These are phyloP conservation scores for Peromyscus californicus DNA, from an alignment of 2,113 vertebrate species.

Conservation along the genomic window DNA sequence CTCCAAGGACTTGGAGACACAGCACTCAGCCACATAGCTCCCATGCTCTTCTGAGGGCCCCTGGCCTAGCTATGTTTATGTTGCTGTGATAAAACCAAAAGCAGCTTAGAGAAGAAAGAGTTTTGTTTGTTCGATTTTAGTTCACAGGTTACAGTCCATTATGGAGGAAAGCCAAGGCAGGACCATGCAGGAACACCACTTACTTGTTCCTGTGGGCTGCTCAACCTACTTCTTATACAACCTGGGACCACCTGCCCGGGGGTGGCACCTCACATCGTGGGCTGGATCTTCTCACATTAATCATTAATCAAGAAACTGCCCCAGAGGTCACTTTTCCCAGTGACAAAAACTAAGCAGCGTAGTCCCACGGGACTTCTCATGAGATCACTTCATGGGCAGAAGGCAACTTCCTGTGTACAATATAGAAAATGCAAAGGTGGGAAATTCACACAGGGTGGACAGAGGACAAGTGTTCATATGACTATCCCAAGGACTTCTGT, in stretches of 20 bases:
- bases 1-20: background rate
- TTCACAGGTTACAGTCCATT: background rate
- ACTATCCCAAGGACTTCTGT: background rate
- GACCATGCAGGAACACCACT: background rate
- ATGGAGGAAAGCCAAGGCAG: background rate
- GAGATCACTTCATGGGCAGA: background rate
- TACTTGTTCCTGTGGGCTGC: background rate
- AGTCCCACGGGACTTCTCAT: background rate
- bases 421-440: background rate
- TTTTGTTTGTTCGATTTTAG: background rate
- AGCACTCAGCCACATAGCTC: background rate
- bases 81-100: background rate
- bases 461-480: background rate
- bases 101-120: background rate
- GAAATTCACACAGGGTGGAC: background rate
- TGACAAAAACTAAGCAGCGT: background rate
- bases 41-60: background rate
- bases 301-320: background rate
- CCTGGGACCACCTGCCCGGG: no score
- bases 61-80: background rate
- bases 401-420: background rate
- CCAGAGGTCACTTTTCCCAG: background rate
- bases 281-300: background rate
- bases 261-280: background rate
- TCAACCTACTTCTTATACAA: background rate